Base-by-base conservation (phyloP, 2,888 invertebrate genomes). In the Panopea generosa region DNA sequence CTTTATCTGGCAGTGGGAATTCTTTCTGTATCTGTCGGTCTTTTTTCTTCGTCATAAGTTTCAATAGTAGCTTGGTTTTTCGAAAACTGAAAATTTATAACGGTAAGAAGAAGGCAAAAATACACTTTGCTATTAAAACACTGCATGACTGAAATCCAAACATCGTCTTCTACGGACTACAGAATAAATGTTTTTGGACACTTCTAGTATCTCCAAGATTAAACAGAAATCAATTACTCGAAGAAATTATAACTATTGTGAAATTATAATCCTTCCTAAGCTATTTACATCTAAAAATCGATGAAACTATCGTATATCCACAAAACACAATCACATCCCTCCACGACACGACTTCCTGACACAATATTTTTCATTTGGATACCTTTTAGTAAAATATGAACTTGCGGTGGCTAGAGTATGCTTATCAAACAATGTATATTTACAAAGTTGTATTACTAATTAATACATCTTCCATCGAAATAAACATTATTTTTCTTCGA, bases 1-100 rank as follows among this genome's bases (percentile, higher is more conserved):
- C 57, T 57, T 53, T 67, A 56, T 70, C 68, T 9, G 68, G 77
- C 20, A 74, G 27, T 18, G 71, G n/a, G 69, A 57, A 77, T 77
- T 55, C 59, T 62, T 43, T 68, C 60, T 24, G 14, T 29, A 29
- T 72, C 63, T 45, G 53, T 2, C 22, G 16, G 6, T 6, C 7
- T 24, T 20, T 50, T 22, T 59, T 57, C 53, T 7, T 14, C 7
- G 2, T 16, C 16, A 22, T 38, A 18, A 29, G 33, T 38, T 52
- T 67, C 61, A 62, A 45, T 65, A 60, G 60, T 27, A 26, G 24
- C 27, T 40, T 49, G 18, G 1, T 9, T 43, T 29, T 22, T 40
- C 33, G 53, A 20, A 20, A 20, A 14, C 7, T 4, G 4, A 26
- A 52, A 24, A 6, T 22, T 52, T 14, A 52, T 4, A 14, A 22